Evolutionary conservation across 2,113 vertebrate species (phyloP), one percentile per base, ranked within the genome.

Genomic region (Gallinago paraguaiae): DNA sequence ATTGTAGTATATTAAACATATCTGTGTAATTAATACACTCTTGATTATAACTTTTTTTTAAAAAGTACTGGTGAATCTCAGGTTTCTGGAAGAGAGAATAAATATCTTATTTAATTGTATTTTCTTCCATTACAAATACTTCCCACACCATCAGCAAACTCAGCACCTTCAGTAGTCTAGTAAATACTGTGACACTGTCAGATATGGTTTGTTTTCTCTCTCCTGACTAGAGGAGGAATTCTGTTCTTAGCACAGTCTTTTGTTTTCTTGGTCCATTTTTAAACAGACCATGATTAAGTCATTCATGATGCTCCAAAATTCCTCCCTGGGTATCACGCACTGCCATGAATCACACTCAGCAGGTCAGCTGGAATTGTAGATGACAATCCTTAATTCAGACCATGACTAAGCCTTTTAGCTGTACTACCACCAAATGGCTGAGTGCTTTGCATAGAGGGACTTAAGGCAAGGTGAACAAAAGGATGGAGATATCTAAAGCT

Each of bases 21-120:
- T 97, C 92, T 97, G 74, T 89, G 39, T 91, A 97, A 98, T 96
- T 97, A 97, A 96, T 96, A 96, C 8, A 88, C 13, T 76, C 82
- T 83, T 75, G 70, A 84, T 86, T 56, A 91, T 30, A 5, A 24
- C 17, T 54, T 88, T 27, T 27, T 78, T 54, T 4, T 1, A 45
- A 37, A 64, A 72, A 48, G 6, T 76, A 69, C 75, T 94, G 20
- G 45, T 78, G 56, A 78, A 82, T 65, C 33, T 91, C 59, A 90
- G 27, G 61, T 93, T 94, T 97, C 75, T 97, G 65, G 65, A 80
- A 95, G 51, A 95, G 54, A 90, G 17, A 79, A 50, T 67, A 97
- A 95, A 93, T 63, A n/a, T 76, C 71, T 79, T 93, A 91, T 91
- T 96, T 86, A 1, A 11, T 8, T 95, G 48, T 78, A 77, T 95